phyloP scores from a whole-genome alignment of 2,797 vertebrate species.

The Cephalopachus bancanus region DNA sequence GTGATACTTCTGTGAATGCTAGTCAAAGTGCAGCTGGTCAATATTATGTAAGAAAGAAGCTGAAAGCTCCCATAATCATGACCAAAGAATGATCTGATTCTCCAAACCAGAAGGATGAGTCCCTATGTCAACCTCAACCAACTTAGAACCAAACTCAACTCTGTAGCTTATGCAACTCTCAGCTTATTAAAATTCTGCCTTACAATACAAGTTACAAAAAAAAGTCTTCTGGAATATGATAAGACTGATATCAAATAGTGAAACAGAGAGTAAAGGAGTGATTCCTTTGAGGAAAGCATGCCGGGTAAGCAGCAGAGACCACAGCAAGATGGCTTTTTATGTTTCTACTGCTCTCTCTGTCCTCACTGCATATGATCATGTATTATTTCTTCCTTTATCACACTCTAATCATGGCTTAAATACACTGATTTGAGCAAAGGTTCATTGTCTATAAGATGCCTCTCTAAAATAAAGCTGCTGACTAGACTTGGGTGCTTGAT shows the following conservation, averaged over 20 bases:
- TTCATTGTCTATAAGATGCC: not conserved
- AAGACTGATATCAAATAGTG: not conserved
- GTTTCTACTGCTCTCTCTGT: not conserved
- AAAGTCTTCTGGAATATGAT: not conserved
- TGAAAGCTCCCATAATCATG: not conserved
- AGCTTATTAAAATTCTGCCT: not conserved
- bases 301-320: not conserved
- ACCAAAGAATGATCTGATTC: not conserved
- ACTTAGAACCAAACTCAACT: not conserved
- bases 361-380: not conserved
- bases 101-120: not conserved
- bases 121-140: not conserved
- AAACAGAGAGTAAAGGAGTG: not conserved
- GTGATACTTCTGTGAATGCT: not conserved
- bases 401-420: not conserved
- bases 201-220: not conserved
- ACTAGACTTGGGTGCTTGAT: not conserved
- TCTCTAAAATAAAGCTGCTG: not conserved
- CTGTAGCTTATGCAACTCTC: not conserved
- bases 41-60: not conserved
- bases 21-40: not conserved
- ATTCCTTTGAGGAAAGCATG: not conserved
- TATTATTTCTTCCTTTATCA: not conserved
- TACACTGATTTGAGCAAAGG: not conserved
- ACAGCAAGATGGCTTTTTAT: fast-evolving